Base-by-base conservation (phyloP, 2,113 vertebrate genomes). In the Fukomys damarensis region DNA sequence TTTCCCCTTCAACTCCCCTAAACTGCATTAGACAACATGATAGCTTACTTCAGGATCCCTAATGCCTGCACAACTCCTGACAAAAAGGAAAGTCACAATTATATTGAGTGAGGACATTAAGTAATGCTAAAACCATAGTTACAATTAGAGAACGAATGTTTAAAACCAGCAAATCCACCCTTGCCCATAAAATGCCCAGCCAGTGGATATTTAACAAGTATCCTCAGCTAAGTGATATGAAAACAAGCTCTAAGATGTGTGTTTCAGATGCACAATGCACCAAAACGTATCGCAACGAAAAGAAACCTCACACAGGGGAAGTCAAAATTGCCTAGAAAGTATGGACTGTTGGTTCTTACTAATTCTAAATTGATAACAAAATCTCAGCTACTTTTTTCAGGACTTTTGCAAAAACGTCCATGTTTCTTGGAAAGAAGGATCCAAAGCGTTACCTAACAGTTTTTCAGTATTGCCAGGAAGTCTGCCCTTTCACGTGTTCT, bases 381-480 rank as follows among this genome's bases (percentile, higher is more conserved):
- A 70, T 70, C 38, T 66, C 22, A 84, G 61, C 59, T 85, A 26
- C 26, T 81, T 13, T 94, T 61, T 17, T 77, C 43, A 24, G 16
- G 3, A 16, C 30, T 96, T 81, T 81, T 46, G 6, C 7, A 89
- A 46, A 63, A 54, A 95, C 56, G 95, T 96, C 70, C 38, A n/a
- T 94, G 30, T 35, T 49, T 56, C 12, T 91, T 89, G 11, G 63
- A 54, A 80, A 52, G 83, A 89, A 97, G 3, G 14, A 96, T 5
- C 9, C n/a, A 89, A 80, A 87, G 46, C 16, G 68, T 5, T n/a
- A 89, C 17, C 90, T 74, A 96, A 86, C 2, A 92, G 32, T 43
- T 84, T 77, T 91, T 58, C 49, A 49, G n/a, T 68, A 96, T n/a
- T 63, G 32, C 61, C 11, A 66, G 35, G 5, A 70, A 56, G 11